Percentiles rank a stretch among this genome's conserved stretches.
These are phyloP conservation scores for Trachops cirrhosus DNA, from an alignment of 2,797 vertebrate genomes.

Conservation along the genomic window DNA sequence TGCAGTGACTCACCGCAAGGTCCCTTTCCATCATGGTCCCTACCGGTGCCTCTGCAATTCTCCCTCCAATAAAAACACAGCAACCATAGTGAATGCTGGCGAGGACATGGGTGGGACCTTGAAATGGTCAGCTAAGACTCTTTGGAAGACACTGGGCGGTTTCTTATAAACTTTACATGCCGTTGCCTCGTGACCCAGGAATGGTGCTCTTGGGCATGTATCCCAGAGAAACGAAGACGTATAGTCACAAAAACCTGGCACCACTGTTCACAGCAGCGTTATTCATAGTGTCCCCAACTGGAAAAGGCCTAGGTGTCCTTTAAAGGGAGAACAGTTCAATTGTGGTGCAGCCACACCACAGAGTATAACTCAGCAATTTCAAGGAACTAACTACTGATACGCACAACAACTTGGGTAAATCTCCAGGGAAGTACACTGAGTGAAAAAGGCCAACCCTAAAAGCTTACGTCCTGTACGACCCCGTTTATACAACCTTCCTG, in stretches of 20 bases:
- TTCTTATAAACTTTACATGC: not conserved
- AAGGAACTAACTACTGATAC: not conserved
- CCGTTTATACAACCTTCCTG: not conserved
- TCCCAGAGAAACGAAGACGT: slow-evolving; percentile 24
- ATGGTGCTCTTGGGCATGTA: not conserved
- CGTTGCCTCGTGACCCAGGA: not conserved
- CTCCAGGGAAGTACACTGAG: not conserved
- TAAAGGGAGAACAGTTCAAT: not conserved
- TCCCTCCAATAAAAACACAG: not conserved
- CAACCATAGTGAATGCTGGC: not conserved
- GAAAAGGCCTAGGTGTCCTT: not conserved
- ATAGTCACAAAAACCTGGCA: not conserved
- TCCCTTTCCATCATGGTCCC: not conserved
- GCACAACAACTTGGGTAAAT: not conserved
- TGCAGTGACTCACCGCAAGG: not conserved
- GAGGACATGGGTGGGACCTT: not conserved
- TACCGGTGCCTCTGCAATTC: not conserved
- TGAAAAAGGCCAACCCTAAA: not conserved
- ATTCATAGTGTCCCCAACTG: not conserved
- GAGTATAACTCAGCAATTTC: not conserved
- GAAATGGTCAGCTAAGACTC: not conserved
- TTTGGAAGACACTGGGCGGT: not conserved
- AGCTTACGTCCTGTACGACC: not conserved
- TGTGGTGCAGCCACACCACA: not conserved
- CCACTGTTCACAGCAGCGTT: not conserved